Evolutionary conservation across 1,140 invertebrate species (phyloP), one percentile per base, ranked within the genome.

Genomic region (Teleopsis dalmanni): DNA sequence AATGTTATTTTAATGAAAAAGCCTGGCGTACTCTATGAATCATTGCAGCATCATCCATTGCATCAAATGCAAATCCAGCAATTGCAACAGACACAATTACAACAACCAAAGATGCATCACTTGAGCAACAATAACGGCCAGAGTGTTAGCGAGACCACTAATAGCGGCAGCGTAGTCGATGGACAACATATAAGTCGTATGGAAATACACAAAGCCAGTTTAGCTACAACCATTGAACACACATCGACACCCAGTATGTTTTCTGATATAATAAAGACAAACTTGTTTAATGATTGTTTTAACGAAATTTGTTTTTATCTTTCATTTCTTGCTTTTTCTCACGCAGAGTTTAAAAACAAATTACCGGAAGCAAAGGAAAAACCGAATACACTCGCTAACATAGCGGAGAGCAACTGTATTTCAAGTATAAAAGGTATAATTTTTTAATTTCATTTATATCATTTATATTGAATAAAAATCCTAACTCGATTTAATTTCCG

Each of bases 171-270:
- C 23, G 64, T 67, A 11, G 43, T 53, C 7, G 65, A 67, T 35
- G 65, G 65, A 1, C 62, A 62, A 25, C 51, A 50, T 19, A 41
- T 19, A 16, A 52, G 51, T 34, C 58, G 62, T 10, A 68, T 68
- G 65, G 65, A 68, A 37, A 43, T 68, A 34, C 60, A 68, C 50
- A 68, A 68, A 50, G 65, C 65, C 16, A 67, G 58, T 35, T 48
- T 68, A 31, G 65, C 65, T 4, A 62, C 62, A 29, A 68, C 59
- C 33, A 60, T 53, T 41, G 58, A 60, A 35, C 53, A 57, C 26
- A 14, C 35, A n/a, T 25, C 47, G 7, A 34, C 43, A 19, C 59
- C 47, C 38, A 61, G 57, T 59, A 41, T 57, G 56, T 55, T 18
- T 40, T 13, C n/a, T 2, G n/a, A n/a, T n/a, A n/a, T n/a, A n/a